Base-by-base conservation (phyloP, 2,797 vertebrate species). In the Tokudaia muenninki region DNA sequence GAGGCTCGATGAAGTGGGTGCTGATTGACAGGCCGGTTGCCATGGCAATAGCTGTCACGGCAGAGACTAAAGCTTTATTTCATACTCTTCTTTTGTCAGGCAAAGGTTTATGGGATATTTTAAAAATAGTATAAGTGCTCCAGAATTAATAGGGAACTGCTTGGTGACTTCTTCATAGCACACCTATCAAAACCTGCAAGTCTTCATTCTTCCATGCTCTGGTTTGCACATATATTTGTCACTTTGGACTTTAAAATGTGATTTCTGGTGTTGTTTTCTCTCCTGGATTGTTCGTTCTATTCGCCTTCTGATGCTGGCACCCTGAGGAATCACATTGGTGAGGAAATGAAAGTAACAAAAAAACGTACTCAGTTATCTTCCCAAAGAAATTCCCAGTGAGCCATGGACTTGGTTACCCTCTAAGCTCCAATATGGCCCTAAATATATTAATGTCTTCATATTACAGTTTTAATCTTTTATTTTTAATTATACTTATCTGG, bases 101-200 rank as follows among this genome's bases (percentile, higher is more conserved):
- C 97, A 97, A 94, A 97, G 97, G 97, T 97, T 97, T 97, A 96
- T 97, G 97, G 97, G 96, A 96, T 97, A 97, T 97, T 98, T 97
- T 98, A 80, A 98, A 98, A 98, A 97, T 97, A 98, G 98, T 98
- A 29, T 95, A 97, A 98, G 97, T 97, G 96, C 90, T 94, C 96
- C 37, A 92, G 97, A 98, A 97, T 97, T 97, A 98, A 98, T 81
- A 94, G 94, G 95, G 92, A 95, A 80, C 70, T 50, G 2, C 80
- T 86, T 94, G 17, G 88, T 52, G 92, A 83, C 92, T 97, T 57
- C 92, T 93, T 94, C 59, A 70, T 78, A 94, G 97, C 87, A 75
- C 52, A 95, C n/a, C 95, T 90, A 95, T 87, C 95, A 81, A 87
- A 92, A 88, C 57, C 67, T 50, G 93, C 81, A 41, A 77, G 14